Base-by-base conservation (phyloP, 2,797 vertebrate genomes). In the Adrianichthys oophorus region DNA sequence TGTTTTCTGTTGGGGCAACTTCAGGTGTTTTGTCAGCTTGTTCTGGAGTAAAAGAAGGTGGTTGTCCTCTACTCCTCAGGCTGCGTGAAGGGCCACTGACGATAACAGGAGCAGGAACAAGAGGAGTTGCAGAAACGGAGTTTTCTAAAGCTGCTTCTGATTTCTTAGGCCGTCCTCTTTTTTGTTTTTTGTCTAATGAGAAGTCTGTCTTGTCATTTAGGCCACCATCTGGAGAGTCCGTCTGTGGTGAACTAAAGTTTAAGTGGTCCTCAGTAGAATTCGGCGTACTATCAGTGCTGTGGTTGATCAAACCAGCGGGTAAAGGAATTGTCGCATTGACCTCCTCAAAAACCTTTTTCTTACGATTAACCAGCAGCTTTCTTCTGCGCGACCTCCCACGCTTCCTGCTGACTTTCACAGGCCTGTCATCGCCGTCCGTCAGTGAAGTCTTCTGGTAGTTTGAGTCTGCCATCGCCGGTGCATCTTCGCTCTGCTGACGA, bases 121-220 rank as follows among this genome's bases (percentile, higher is more conserved):
- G 15, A 21, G 26, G 24, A 29, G 42, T 40, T 42, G 18, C 32
- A 10, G 40, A 8, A 40, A 18, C 15, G 1, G 16, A 3, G 4
- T 52, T 40, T 19, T 51, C 26, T 15, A 32, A 21, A 61, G 19
- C 29, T 46, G 19, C 1, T 40, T 74, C 59, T 0, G 18, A 4
- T 76, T 71, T 85, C 51, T 21, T 87, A 6, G 82, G 79, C 53
- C 78, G 72, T 40, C 76, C 79, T 68, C 79, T 75, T 74, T 18
- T 82, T 70, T 47, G 73, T 67, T 64, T 86, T 19, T 45, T 44
- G 52, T 26, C 2, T 32, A 57, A 46, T 41, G 54, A 17, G 5
- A 14, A 56, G 24, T 64, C 63, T 46, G 17, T 41, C 43, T 57
- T 54, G 13, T 44, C 49, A 46, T 59, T 65, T 50, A 49, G 15